phyloP scores from a whole-genome alignment of 2,113 vertebrate genomes.

The Mormyrus iriodes region DNA sequence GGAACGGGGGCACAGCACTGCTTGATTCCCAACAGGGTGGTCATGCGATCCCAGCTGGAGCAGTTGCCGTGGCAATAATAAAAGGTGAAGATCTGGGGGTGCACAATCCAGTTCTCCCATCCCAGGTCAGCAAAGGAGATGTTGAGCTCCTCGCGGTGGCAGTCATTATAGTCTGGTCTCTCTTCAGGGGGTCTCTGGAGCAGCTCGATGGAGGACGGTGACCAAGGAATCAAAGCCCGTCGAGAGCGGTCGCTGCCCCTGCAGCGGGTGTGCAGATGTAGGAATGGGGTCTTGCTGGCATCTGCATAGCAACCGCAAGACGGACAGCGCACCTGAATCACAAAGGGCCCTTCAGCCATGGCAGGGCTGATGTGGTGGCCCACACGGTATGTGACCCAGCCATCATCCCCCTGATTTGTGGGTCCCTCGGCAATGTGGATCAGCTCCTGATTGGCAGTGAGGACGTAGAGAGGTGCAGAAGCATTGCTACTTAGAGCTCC shows the following conservation, averaged over 20 bases:
- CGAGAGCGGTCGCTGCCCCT: conserved; percentile 47
- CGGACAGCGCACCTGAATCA: conserved; percentile 69
- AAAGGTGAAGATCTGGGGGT: conserved; percentile 79
- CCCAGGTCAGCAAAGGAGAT: conserved; percentile 87
- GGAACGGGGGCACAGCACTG: conserved; percentile 81
- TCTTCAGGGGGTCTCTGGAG: conserved; percentile 69
- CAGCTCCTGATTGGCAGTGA: conserved; percentile 39
- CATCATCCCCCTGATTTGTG: conserved; percentile 38
- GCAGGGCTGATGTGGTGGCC: conserved; percentile 37
- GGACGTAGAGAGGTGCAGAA: conserved; percentile 39
- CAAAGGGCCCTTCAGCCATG: conserved; percentile 53
- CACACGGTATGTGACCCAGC: conserved; percentile 68
- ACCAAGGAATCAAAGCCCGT: conserved; percentile 70
- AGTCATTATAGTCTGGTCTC: conserved; percentile 53
- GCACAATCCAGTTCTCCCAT: conserved; percentile 87
- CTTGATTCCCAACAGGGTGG: conserved; percentile 60
- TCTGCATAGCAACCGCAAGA: conserved; percentile 57
- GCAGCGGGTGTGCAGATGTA: conserved; percentile 59
- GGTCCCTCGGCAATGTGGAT: conserved; percentile 36
- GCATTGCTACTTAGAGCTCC: neutral
- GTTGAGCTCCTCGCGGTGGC: conserved; percentile 67
- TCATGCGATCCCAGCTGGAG: conserved; percentile 47
- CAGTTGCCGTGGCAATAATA: conserved; percentile 86
- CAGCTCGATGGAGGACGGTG: conserved; percentile 60
- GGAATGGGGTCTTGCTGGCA: conserved; percentile 73